Conservation (phyloP, 2,797 vertebrate genomes). For the Sciurus carolinensis region DNA sequence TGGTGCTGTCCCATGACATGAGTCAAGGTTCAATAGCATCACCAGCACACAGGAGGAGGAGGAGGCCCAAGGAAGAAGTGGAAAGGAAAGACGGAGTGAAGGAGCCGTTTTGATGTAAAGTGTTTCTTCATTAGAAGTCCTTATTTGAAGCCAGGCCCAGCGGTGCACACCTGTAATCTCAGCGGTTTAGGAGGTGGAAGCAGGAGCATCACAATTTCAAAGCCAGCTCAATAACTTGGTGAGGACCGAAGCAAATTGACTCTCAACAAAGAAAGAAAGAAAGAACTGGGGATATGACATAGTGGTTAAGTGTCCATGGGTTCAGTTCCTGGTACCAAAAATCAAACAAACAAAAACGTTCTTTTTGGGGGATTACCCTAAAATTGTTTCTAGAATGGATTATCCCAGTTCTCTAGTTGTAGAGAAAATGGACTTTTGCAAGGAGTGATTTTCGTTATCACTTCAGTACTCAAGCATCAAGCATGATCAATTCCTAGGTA, state of each 20-base stretch:
- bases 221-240: too few relatives aligned
- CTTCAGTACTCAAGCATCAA: neutral
- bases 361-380: neutral
- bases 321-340: too few relatives aligned
- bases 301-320: too few relatives aligned
- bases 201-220: too few relatives aligned
- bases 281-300: too few relatives aligned
- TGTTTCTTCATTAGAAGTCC: neutral
- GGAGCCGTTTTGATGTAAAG: neutral
- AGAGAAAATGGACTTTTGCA: slow-evolving; percentile 9
- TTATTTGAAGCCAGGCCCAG: neutral
- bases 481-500: neutral
- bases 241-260: too few relatives aligned
- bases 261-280: too few relatives aligned
- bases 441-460: neutral
- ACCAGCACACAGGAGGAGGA: neutral
- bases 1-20: neutral
- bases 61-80: neutral
- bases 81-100: neutral
- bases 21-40: neutral
- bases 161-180: too few relatives aligned
- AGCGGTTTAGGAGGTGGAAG: too few relatives aligned
- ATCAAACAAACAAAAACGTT: neutral
- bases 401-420: neutral
- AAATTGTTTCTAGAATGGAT: neutral